Percentiles rank a stretch among this genome's conserved stretches.
These are phyloP conservation scores for Melanotaenia pygmaea DNA, from an alignment of 2,797 vertebrate genomes.

Conservation along the genomic window DNA sequence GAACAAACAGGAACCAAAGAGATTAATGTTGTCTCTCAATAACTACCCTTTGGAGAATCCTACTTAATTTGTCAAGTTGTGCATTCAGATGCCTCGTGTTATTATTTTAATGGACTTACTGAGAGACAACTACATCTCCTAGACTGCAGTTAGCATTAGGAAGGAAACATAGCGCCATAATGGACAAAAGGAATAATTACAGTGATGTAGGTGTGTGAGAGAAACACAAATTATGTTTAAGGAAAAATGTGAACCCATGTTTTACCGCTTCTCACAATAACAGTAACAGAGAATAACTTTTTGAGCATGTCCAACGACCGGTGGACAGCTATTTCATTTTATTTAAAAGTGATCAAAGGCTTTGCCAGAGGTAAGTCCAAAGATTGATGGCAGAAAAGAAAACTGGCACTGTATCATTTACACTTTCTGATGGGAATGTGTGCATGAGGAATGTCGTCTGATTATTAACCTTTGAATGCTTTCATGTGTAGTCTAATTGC, in stretches of 20 bases:
- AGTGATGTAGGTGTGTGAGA: neutral
- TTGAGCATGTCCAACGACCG: slow-evolving; percentile 14
- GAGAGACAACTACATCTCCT: neutral
- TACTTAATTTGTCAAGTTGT: neutral
- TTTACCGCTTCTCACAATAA: slow-evolving; percentile 31
- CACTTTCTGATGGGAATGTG: slow-evolving; percentile 77
- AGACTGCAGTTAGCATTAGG: neutral
- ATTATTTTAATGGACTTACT: neutral
- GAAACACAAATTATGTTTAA: neutral
- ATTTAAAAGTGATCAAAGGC: slow-evolving; percentile 15
- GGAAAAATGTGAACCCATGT: slow-evolving; percentile 10
- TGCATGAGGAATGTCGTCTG: slow-evolving; percentile 63
- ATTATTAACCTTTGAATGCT: slow-evolving; percentile 56
- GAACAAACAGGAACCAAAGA: neutral
- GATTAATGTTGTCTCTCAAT: neutral
- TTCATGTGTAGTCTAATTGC: slow-evolving; percentile 83
- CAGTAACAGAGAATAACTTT: slow-evolving; percentile 10
- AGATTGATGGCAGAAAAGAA: slow-evolving; percentile 10
- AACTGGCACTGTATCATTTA: slow-evolving; percentile 27
- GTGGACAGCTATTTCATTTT: neutral
- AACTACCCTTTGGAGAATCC: neutral
- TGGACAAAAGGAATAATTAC: slow-evolving; percentile 15
- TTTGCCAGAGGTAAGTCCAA: slow-evolving; percentile 25
- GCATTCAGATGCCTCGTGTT: neutral
- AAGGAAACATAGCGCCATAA: neutral